Conservation (phyloP, 2,113 vertebrate genomes). For the Sprattus sprattus region DNA sequence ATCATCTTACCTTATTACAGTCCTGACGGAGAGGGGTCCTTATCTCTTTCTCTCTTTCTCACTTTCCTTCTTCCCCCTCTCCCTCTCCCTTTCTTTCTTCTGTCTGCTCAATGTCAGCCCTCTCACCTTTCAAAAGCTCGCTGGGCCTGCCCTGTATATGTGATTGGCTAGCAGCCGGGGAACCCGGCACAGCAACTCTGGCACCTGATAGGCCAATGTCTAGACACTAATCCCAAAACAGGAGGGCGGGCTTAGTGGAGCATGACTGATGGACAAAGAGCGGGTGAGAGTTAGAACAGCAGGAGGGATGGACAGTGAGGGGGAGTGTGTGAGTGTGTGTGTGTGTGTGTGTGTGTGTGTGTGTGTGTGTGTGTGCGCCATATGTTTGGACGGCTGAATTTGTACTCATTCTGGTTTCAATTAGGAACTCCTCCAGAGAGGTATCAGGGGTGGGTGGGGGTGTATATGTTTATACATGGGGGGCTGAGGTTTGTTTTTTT, state of each 20-base stretch:
- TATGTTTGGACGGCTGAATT: neutral
- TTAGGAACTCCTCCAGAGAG: neutral
- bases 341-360: neutral
- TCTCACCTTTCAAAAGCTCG: conserved; percentile 7
- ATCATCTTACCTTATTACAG: neutral
- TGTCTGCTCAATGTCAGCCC: conserved; percentile 2
- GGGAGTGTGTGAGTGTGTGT: neutral
- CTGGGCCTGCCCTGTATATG: neutral
- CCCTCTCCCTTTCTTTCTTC: neutral
- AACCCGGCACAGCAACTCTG: neutral
- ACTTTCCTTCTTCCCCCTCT: neutral
- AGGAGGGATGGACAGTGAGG: neutral
- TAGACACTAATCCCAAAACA: conserved; percentile 5
- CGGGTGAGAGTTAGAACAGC: conserved; percentile 1
- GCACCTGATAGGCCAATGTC: neutral
- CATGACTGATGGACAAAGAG: conserved; percentile 4
- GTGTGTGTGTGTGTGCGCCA: conserved; percentile 13
- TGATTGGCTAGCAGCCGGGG: neutral
- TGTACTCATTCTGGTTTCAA: neutral
- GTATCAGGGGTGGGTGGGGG: neutral
- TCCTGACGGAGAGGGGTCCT: neutral
- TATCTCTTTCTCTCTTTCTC: neutral
- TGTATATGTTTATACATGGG: neutral
- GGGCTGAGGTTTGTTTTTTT: neutral
- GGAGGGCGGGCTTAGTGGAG: neutral